Conservation (phyloP, 2,797 vertebrate genomes). For the Kryptolebias ocellatus region DNA sequence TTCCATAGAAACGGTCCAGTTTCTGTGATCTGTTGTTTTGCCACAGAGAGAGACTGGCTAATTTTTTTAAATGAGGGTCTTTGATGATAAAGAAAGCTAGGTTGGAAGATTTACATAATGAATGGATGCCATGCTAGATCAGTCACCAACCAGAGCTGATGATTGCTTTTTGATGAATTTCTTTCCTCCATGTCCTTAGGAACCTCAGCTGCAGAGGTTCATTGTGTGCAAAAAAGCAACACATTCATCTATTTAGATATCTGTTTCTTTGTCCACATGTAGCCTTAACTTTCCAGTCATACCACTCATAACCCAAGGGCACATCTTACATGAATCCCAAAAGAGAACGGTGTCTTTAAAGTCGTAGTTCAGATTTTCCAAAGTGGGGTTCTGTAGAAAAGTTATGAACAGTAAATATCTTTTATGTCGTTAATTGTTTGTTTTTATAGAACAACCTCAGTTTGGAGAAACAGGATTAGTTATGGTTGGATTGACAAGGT, state of each 20-base stretch:
- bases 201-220: constrained; percentile 31
- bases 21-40: constrained; percentile 78
- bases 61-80: constrained; percentile 75
- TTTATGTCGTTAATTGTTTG: no score
- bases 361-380: constrained; percentile 26
- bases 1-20: constrained; percentile 82
- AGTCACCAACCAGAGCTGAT: constrained; percentile 67
- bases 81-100: constrained; percentile 80
- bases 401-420: no score
- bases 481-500: no score
- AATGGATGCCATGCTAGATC: constrained; percentile 73
- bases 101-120: constrained; percentile 78
- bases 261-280: constrained; percentile 33
- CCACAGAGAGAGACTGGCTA: constrained; percentile 70
- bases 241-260: constrained; percentile 58
- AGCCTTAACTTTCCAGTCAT: constrained; percentile 46
- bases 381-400: constrained; percentile 21
- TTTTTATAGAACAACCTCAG: no score
- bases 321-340: constrained; percentile 33
- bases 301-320: constrained; percentile 28
- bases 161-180: constrained; percentile 77
- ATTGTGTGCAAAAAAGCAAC: constrained; percentile 60
- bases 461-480: no score
- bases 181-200: constrained; percentile 48
- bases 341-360: constrained; percentile 5